Conservation (phyloP, 2,113 vertebrate genomes). For the Thamnaconus septentrionalis region DNA sequence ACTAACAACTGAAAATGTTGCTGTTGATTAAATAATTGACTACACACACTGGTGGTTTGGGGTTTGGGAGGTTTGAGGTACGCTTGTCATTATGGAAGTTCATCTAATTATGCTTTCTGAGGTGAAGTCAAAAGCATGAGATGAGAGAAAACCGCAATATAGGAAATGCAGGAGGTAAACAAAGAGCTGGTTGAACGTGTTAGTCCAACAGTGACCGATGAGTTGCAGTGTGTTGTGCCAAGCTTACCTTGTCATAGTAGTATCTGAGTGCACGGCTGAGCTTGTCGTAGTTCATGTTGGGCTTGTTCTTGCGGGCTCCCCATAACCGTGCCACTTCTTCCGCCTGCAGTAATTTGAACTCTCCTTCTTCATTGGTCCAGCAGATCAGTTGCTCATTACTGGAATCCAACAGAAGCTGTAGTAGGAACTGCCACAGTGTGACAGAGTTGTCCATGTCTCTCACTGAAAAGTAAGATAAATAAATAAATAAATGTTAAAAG, state of each 20-base stretch:
- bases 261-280: slow-evolving; percentile 97
- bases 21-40: too few species aligned
- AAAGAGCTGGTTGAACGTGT: too few species aligned
- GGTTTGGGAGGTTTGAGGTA: too few species aligned
- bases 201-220: too few species aligned
- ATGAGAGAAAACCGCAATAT: too few species aligned
- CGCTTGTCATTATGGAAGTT: too few species aligned
- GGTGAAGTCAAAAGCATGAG: too few species aligned
- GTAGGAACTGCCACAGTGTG: slow-evolving; percentile 98
- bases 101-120: too few species aligned
- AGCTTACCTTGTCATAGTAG: slow-evolving; percentile 94
- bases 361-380: slow-evolving; percentile 95
- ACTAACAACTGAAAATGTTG: too few species aligned
- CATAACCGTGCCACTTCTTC: slow-evolving; percentile 97
- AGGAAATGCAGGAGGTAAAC: too few species aligned
- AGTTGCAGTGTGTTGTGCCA: too few species aligned
- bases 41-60: too few species aligned
- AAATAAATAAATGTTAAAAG: not conserved
- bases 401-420: slow-evolving; percentile 92
- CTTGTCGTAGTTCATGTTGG: slow-evolving; percentile 98
- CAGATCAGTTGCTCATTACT: slow-evolving; percentile 91
- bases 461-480: slow-evolving; percentile 58
- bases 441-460: slow-evolving; percentile 94
- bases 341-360: slow-evolving; percentile 96
- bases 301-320: slow-evolving; percentile 97